A percentile compares a stretch with the other conserved stretches of the same genome.
Conservation (phyloP, 2,113 vertebrate species). For the Phycodurus eques region DNA sequence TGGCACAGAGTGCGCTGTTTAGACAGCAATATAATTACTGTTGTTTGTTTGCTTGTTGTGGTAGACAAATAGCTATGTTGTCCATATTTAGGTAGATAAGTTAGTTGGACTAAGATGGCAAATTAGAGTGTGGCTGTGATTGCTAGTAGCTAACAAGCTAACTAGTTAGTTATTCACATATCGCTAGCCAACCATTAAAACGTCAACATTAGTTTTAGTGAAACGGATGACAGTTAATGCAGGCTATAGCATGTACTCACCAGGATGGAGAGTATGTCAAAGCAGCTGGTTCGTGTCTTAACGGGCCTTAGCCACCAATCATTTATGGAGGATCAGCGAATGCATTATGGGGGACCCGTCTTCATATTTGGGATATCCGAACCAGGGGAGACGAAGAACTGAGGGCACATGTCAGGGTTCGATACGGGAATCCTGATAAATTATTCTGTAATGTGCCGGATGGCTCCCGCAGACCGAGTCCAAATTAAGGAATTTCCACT, state of each 20-base stretch:
- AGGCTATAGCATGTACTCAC: not conserved
- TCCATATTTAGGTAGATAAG: too few species aligned
- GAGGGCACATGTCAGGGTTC: slow-evolving; percentile 13
- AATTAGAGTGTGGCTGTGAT: not conserved
- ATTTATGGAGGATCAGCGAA: slow-evolving; percentile 20
- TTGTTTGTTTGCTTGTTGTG: too few species aligned
- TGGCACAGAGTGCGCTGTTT: too few species aligned
- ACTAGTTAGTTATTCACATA: not conserved
- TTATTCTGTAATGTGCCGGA: slow-evolving; percentile 43
- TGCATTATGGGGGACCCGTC: slow-evolving; percentile 22
- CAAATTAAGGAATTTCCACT: slow-evolving; percentile 24
- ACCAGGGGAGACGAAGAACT: slow-evolving; percentile 28
- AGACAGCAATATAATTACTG: too few species aligned
- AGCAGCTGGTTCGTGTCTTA: slow-evolving; percentile 52
- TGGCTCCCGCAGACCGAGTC: slow-evolving; percentile 36
- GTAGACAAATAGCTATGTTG: too few species aligned
- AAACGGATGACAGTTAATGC: not conserved
- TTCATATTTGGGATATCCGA: slow-evolving; percentile 39
- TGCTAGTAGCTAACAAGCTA: not conserved
- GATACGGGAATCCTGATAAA: slow-evolving; percentile 37
- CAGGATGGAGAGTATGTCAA: slow-evolving; percentile 23
- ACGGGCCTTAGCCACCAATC: slow-evolving; percentile 27
- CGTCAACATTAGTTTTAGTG: not conserved
- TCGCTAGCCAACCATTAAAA: not conserved
- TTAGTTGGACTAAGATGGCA: not conserved